These are phyloP conservation scores for Melospiza melodia DNA, from an alignment of 2,113 vertebrate species.

Conservation along the genomic window DNA sequence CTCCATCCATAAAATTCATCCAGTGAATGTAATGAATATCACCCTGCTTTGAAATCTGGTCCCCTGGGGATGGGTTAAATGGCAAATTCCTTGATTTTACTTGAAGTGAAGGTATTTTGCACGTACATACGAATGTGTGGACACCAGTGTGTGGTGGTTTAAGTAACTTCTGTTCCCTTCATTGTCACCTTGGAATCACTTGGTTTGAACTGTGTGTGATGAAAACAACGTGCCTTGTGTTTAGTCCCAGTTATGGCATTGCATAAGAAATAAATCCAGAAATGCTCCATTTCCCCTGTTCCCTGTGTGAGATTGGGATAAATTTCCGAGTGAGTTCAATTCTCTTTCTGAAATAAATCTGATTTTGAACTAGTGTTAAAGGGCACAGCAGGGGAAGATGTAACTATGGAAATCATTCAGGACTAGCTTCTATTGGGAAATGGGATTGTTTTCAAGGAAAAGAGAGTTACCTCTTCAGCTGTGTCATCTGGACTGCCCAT, in stretches of 20 bases:
- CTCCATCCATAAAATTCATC: background rate
- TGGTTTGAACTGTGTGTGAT: background rate
- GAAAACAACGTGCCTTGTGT: background rate
- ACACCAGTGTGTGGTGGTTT: rapidly evolving
- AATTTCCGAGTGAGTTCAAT: background rate
- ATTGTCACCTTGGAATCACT: background rate
- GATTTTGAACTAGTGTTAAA: background rate
- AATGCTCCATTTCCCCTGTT: background rate
- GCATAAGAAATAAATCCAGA: background rate
- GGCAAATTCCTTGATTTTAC: background rate
- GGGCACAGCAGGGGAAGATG: background rate
- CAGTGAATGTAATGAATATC: background rate
- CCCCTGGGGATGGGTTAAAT: background rate
- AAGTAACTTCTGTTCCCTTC: background rate
- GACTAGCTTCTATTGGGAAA: background rate
- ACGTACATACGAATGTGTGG: rapidly evolving
- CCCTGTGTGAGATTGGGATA: background rate
- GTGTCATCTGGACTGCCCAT: background rate
- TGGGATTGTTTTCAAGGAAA: background rate
- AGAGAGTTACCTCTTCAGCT: background rate
- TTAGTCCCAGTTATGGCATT: background rate
- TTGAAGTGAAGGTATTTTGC: background rate
- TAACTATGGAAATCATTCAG: background rate
- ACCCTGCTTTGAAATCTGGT: background rate
- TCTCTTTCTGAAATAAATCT: background rate